Evolutionary conservation across 2,113 vertebrate species (phyloP), one percentile per base, ranked within the genome.

Genomic region (Cavia porcellus): DNA sequence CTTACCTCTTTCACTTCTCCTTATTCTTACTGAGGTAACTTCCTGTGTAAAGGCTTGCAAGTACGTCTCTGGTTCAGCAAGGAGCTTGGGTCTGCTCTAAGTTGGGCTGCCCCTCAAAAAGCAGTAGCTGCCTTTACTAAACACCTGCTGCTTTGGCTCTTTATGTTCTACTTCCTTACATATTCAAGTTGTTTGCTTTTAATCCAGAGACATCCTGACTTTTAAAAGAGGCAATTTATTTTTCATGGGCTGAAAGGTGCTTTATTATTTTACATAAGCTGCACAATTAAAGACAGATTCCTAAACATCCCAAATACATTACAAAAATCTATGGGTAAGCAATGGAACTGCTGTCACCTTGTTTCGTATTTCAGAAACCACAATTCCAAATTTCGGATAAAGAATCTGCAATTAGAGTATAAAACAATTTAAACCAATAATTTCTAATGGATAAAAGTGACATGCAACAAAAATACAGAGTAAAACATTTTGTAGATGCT

Each of bases 261-360:
- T 80, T 72, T 92, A 90, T 57, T 82, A 52, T 66, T 24, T 81
- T 55, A 72, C 3, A 22, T 38, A 84, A 84, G 52, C 68, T 88
- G 68, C 47, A 89, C 57, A 94, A 68, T 62, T 81, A 74, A 77
- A 38, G 57, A 59, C 14, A 86, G 66, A 85, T 68, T 86, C 42
- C 94, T 96, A 50, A 92, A 81, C 28, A 77, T n/a, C 24, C 32
- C 13, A 86, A 95, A 89, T 83, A 92, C 25, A 24, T 74, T 74
- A 12, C 72, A 42, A 94, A 74, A 32, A 83, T 38, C 22, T 64
- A 12, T 35, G 47, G 3, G 10, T 59, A 35, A 85, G 38, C 25
- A 28, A 89, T 10, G 9, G 15, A 87, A 50, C 64, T 68, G 50
- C 61, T 50, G 4, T 55, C 19, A 8, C 19, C 59, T 81, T 52